These are phyloP conservation scores for Lasioglossum marginatum DNA, from an alignment of 2,888 invertebrate species.

Conservation along the genomic window DNA sequence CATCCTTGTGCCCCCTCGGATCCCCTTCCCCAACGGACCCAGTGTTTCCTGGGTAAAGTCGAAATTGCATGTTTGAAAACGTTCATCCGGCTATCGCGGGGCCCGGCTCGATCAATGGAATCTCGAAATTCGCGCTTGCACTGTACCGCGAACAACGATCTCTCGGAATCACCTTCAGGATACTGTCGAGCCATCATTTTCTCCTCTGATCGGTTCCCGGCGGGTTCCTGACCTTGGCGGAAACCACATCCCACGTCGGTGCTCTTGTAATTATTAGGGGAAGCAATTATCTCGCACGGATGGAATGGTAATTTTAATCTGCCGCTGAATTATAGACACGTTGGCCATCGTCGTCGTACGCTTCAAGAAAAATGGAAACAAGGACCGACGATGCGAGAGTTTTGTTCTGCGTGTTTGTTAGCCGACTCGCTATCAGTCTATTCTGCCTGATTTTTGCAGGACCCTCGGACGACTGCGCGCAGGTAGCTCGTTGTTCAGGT, in stretches of 20 bases:
- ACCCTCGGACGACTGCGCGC: not conserved
- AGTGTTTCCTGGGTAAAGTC: constrained; percentile 33
- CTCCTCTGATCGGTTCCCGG: not conserved
- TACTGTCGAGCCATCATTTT: constrained; percentile 23
- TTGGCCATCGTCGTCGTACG: not conserved
- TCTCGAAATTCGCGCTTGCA: constrained; percentile 16
- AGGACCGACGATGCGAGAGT: not conserved
- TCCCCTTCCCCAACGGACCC: not conserved
- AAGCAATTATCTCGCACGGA: constrained; percentile 8
- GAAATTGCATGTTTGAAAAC: constrained; percentile 39
- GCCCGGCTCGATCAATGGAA: not conserved
- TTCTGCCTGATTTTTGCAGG: not conserved
- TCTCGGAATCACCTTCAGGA: not conserved
- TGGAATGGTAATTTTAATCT: not conserved
- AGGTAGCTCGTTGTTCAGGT: constrained; percentile 6
- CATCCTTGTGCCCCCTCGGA: not conserved
- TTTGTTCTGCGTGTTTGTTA: not conserved
- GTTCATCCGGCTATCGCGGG: constrained; percentile 7
- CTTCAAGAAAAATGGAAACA: not conserved
- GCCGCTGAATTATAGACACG: not conserved
- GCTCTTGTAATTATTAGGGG: constrained; percentile 11
- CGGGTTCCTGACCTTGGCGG: not conserved
- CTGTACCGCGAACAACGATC: constrained; percentile 17
- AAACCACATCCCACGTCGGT: not conserved
- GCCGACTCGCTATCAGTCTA: not conserved